A percentile compares a stretch with the other conserved stretches of the same genome.
Evolutionary conservation across 2,888 invertebrate genomes (phyloP).

Genomic region (Falcaria lacertinaria): DNA sequence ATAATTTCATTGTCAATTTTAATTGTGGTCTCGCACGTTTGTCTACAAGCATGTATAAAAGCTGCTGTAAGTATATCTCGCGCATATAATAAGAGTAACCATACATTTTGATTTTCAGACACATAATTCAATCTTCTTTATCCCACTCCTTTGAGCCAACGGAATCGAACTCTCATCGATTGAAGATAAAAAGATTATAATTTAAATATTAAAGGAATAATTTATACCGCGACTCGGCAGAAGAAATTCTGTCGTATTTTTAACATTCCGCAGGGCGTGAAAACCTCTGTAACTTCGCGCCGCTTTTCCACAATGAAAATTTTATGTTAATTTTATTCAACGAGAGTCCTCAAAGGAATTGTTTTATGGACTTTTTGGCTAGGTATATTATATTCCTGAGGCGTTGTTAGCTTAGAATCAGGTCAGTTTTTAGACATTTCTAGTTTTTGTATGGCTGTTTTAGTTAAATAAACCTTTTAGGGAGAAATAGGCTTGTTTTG

Average conservation of each 20-base stretch:
- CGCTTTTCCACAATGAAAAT: background rate
- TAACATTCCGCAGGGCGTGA: background rate
- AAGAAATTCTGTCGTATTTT: background rate
- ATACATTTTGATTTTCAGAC: no score
- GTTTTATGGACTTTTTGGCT: background rate
- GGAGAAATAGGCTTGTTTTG: background rate
- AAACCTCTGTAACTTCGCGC: background rate
- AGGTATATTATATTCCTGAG: background rate
- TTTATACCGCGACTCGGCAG: background rate
- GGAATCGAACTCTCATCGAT: no score
- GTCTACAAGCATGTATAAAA: no score
- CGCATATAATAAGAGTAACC: no score
- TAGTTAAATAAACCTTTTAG: background rate
- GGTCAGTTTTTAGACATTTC: background rate
- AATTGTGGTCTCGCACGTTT: no score
- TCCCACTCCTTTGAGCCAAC: no score
- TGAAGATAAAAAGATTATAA: background rate
- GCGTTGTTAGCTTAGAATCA: background rate
- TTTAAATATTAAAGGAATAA: background rate
- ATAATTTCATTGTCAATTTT: no score
- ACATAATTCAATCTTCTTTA: no score
- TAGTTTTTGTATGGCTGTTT: background rate
- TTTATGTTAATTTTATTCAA: conserved; percentile 2
- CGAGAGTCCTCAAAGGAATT: conserved; percentile 1
- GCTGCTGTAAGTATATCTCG: no score